Evolutionary conservation across 2,113 vertebrate species (phyloP).

Genomic region (Mionectes macconnelli): DNA sequence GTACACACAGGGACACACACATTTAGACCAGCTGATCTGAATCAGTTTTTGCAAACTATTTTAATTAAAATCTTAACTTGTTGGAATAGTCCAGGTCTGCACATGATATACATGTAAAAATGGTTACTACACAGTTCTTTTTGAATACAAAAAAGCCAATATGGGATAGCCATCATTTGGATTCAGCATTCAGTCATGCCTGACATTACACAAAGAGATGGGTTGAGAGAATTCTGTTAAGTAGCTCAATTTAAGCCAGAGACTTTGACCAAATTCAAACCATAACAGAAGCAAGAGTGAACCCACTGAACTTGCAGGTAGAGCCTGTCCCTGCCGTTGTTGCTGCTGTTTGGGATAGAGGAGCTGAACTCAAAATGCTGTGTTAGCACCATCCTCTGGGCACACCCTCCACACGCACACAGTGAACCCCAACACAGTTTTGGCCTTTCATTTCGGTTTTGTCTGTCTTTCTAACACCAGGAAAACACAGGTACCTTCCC

Average conservation of each 20-base stretch:
- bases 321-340: background rate
- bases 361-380: conserved; percentile 5
- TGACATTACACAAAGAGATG: conserved; percentile 54
- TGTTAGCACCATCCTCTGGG: conserved; percentile 36
- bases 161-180: conserved; percentile 58
- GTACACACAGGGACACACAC: conserved; percentile 57
- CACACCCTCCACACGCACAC: background rate
- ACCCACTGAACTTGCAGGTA: conserved; percentile 33
- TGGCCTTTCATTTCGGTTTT: background rate
- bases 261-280: conserved; percentile 47
- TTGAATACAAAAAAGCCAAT: conserved; percentile 67
- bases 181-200: conserved; percentile 66
- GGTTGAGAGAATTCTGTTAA: conserved; percentile 56
- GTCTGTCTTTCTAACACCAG: background rate
- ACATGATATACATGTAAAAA: conserved; percentile 69
- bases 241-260: conserved; percentile 60
- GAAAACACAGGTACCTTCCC: conserved; percentile 4
- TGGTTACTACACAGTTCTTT: conserved; percentile 63
- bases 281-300: conserved; percentile 51
- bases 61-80: conserved; percentile 78
- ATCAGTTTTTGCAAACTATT: conserved; percentile 77
- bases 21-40: conserved; percentile 70
- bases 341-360: conserved; percentile 35
- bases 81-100: conserved; percentile 70
- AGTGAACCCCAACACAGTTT: background rate